phyloP scores from a whole-genome alignment of 2,888 invertebrate species.

The Agonopterix heracliana region DNA sequence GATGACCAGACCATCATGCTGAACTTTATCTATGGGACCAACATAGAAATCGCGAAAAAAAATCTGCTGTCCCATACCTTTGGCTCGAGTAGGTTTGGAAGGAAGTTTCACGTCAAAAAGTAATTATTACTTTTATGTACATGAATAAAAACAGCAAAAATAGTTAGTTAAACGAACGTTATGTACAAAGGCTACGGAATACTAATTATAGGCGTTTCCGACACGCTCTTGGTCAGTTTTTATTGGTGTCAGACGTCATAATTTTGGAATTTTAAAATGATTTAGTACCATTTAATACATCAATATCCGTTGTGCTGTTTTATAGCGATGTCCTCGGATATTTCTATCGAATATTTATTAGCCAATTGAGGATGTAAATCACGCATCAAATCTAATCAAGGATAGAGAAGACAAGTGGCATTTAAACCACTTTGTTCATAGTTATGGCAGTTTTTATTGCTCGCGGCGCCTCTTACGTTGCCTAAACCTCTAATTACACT shows the following conservation, averaged over 20 bases:
- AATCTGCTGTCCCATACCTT: too few relatives aligned
- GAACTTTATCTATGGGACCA: too few relatives aligned
- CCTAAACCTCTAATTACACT: conserved; percentile 40
- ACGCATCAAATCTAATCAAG: conserved; percentile 31
- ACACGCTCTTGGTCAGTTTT: too few relatives aligned
- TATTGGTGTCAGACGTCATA: background rate
- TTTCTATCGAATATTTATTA: conserved; percentile 20
- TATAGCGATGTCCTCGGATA: background rate
- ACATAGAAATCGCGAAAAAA: too few relatives aligned
- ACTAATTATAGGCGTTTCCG: too few relatives aligned
- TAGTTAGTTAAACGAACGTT: too few relatives aligned
- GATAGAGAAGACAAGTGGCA: conserved; percentile 24
- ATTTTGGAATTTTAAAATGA: background rate
- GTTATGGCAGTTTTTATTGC: conserved; percentile 34
- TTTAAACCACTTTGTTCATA: conserved; percentile 29
- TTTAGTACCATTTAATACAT: background rate
- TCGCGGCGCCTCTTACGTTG: conserved; percentile 30
- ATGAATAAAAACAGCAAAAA: too few relatives aligned
- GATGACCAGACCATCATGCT: too few relatives aligned
- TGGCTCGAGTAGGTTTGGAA: too few relatives aligned
- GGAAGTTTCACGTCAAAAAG: too few relatives aligned
- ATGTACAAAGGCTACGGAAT: too few relatives aligned
- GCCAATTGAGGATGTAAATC: conserved; percentile 37
- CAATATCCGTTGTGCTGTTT: background rate
- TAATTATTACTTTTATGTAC: too few relatives aligned